Evolutionary conservation across 2,888 invertebrate species (phyloP), one percentile per base, ranked within the genome.

Genomic region (Tinea trinotella): DNA sequence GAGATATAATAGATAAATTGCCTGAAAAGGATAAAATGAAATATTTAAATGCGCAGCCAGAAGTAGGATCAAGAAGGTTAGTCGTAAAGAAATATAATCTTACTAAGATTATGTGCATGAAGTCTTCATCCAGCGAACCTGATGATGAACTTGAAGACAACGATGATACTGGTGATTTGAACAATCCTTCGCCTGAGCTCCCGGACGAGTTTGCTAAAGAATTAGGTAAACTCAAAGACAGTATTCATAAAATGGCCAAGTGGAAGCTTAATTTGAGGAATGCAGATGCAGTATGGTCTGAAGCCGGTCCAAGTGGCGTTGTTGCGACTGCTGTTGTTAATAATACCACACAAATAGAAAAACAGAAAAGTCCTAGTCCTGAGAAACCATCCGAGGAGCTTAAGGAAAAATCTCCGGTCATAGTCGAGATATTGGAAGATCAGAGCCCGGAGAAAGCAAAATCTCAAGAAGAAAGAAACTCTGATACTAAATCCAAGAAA

Each of bases 171-270:
- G 18, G 12, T 36, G 36, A 36, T 12, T 5, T 15, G 13, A 6
- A n/a, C 2, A 15, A 12, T 3, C 12, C 13, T n/a, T 5, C 12
- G 13, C 15, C 40, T 7, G 73, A 68, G 13, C 66, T 76, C 0
- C 89, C 88, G 56, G 89, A 91, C 35, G 89, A 89, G 53, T 82
- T 90, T 52, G 88, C 91, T 59, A 90, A 89, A 62, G 93, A 93
- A 64, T 69, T 93, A 59, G 88, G 88, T 63, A 89, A 90, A 65
- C 73, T 93, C 58, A 90, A 92, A 64, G 89, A 61, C 89, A 90
- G 59, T 72, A 89, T 68, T 88, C 92, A 55, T 87, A 92, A 57
- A 57, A 92, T 93, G 73, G 93, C 93, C 1, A 92, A 91, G 63
- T 92, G 92, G 18, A 5, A 10, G 3, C 6, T 40, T 40, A 15